A percentile compares a stretch with the other conserved stretches of the same genome.
These are phyloP conservation scores for Athetis lepigone DNA, from an alignment of 2,888 invertebrate genomes.

Conservation along the genomic window DNA sequence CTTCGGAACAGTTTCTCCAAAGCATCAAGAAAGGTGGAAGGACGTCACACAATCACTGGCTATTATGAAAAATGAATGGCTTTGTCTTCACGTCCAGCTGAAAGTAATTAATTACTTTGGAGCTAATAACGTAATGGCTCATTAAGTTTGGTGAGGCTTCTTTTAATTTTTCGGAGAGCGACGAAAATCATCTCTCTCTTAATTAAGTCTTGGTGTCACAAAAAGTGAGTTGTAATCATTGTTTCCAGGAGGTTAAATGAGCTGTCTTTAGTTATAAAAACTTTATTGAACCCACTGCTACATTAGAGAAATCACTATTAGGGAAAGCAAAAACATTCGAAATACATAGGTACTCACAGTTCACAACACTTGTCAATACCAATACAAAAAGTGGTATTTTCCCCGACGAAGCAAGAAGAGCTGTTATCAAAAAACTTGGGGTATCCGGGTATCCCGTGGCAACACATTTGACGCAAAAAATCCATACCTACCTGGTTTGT, in stretches of 20 bases:
- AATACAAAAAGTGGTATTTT: slow-evolving; percentile 43
- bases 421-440: slow-evolving; percentile 29
- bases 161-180: slow-evolving; percentile 2
- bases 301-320: slow-evolving; percentile 8
- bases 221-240: neutral
- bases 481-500: slow-evolving; percentile 29
- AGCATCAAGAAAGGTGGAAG: neutral
- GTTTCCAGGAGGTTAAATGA: neutral
- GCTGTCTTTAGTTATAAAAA: neutral
- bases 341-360: slow-evolving; percentile 21
- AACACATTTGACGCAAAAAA: slow-evolving; percentile 43
- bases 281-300: neutral
- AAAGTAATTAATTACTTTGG: slow-evolving; percentile 35
- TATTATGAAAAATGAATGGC: slow-evolving; percentile 30
- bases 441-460: slow-evolving; percentile 48
- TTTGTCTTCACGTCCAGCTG: slow-evolving; percentile 14
- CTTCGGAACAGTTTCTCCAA: neutral
- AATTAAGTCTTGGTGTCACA: neutral
- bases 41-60: slow-evolving; percentile 19
- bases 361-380: slow-evolving; percentile 30
- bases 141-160: slow-evolving; percentile 12
- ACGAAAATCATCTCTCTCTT: neutral
- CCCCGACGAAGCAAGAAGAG: slow-evolving; percentile 21
- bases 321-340: slow-evolving; percentile 1
- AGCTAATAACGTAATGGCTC: slow-evolving; percentile 32